Conservation (phyloP, 2,888 invertebrate species). For the Chloroclystis v-ata region DNA sequence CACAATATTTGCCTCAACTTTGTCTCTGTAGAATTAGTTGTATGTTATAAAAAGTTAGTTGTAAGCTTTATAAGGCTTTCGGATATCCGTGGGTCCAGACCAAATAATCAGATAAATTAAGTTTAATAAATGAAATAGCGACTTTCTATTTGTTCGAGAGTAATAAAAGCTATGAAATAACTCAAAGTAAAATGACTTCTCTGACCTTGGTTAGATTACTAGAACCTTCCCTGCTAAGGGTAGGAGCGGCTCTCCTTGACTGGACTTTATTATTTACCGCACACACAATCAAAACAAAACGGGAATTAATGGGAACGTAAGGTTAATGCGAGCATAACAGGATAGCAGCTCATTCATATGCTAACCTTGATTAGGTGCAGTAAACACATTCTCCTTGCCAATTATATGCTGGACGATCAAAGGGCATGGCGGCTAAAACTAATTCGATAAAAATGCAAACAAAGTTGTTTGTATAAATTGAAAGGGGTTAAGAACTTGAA, state of each 20-base stretch:
- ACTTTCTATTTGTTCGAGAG: too few species aligned
- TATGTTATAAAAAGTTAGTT: too few species aligned
- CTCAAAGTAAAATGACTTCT: too few species aligned
- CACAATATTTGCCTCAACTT: too few species aligned
- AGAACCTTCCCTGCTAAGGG: background rate
- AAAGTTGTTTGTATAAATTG: conserved; percentile 11
- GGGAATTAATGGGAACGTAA: conserved; percentile 19
- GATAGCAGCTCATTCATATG: conserved; percentile 40
- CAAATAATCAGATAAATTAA: too few species aligned
- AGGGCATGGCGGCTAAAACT: conserved; percentile 16
- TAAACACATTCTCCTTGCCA: conserved; percentile 56
- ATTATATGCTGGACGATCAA: conserved; percentile 34
- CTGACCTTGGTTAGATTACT: background rate
- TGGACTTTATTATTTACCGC: conserved; percentile 14
- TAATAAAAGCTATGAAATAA: too few species aligned
- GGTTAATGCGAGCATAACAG: conserved; percentile 9
- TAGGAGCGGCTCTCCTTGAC: conserved; percentile 11
- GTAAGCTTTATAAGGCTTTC: too few species aligned
- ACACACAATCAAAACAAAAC: conserved; percentile 8
- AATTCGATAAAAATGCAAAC: conserved; percentile 7
- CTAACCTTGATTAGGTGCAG: conserved; percentile 49
- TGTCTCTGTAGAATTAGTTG: too few species aligned
- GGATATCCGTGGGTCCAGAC: too few species aligned
- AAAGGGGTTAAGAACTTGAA: conserved; percentile 6
- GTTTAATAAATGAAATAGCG: too few species aligned